Evolutionary conservation across 30 jellyfish, hydroid and myxozoan genomes (phyloP), one percentile per base, ranked within the genome.

Genomic region (Pelagia noctiluca): DNA sequence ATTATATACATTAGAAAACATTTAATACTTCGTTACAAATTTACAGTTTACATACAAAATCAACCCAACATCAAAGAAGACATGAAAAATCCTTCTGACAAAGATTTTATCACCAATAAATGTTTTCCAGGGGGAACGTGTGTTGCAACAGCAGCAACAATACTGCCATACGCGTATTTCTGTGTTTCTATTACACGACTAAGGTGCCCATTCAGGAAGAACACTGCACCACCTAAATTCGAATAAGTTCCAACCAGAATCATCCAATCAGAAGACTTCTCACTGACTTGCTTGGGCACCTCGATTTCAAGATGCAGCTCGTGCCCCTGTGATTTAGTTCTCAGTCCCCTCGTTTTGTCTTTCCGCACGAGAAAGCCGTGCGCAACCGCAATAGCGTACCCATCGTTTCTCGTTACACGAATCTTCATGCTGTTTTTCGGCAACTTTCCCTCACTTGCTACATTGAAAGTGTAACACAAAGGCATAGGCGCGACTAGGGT

Each of bases 111-210:
- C 18, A 86, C 89, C 38, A 93, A 80, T 52, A 54, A 62, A 52
- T 93, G 98, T 30, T 72, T 76, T 33, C 98, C 98, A 3, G 97
- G 98, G 46, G 93, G 91, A 18, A 93, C 98, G 70, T 85, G 96
- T 0, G 98, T 93, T 28, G 98, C 98, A 28, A 93, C 98, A 11
- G 98, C 98, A 0, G 98, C 98, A 19, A 93, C 97, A n/a, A 93
- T 93, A 49, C 98, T 93, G 0, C 98, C 98, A 72, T 93, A 93
- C 2, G 98, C 97, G 63, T 93, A 93, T 76, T 93, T 93, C 66
- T 93, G 97, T 0, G 98, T 93, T 63, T 93, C 98, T 3, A 93
- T 93, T 18, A 93, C 92, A 7, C 98, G 97, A 76, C 98, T 93
- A 37, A 82, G 78, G 19, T 77, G 93, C 10, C 89, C 90, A 48